Conservation (phyloP, 2,113 vertebrate species). For the Macrotus californicus region DNA sequence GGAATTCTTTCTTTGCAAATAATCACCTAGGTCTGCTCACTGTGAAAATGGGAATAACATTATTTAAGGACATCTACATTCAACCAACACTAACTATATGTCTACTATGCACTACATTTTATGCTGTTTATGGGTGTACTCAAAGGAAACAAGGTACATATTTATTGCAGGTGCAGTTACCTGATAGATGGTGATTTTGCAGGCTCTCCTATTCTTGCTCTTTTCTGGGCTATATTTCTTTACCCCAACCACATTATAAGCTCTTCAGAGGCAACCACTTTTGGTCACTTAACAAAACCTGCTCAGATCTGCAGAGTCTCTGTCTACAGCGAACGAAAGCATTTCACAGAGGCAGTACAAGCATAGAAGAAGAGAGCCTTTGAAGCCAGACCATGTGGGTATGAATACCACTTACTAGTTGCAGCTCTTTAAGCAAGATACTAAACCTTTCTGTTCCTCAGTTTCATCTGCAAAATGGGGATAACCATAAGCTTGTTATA, state of each 20-base stretch:
- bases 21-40: not conserved
- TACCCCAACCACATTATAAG: not conserved
- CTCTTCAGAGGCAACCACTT: not conserved
- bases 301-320: not conserved
- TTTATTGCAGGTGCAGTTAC: not conserved
- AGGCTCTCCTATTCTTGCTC: not conserved
- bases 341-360: not conserved
- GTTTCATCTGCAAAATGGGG: slow-evolving; percentile 22
- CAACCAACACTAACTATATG: not conserved
- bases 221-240: not conserved
- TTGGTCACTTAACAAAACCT: not conserved
- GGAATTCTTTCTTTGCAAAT: slow-evolving; percentile 23
- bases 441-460: not conserved
- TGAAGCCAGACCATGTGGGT: not conserved
- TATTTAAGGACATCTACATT: slow-evolving; percentile 27
- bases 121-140: not conserved
- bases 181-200: not conserved
- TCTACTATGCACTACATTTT: not conserved
- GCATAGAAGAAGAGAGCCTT: slow-evolving; percentile 1
- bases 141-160: not conserved
- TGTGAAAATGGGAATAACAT: slow-evolving; percentile 1
- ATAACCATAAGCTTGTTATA: not conserved
- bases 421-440: not conserved
- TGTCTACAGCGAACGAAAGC: not conserved
- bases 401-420: not conserved